A percentile compares a stretch with the other conserved stretches of the same genome.
Conservation (phyloP, 2,888 invertebrate genomes). For the Pyrgus malvae region DNA sequence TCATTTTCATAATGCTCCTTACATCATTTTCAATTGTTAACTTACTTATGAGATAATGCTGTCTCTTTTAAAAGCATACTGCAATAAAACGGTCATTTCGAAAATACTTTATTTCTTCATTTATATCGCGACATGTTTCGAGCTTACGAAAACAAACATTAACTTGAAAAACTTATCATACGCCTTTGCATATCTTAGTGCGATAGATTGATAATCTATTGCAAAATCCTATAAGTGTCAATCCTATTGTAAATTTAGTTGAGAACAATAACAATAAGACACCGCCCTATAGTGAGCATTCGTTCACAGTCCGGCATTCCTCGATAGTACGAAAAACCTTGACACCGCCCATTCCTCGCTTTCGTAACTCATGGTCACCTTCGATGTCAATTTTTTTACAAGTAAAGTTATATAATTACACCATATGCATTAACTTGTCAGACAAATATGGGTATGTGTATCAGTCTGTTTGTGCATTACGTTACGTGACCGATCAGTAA, state of each 20-base stretch:
- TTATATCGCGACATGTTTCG: no score
- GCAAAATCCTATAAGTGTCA: background rate
- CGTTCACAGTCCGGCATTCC: constrained; percentile 31
- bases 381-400: constrained; percentile 46
- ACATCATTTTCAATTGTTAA: no score
- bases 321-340: constrained; percentile 45
- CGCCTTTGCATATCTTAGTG: no score
- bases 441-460: constrained; percentile 21
- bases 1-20: no score
- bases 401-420: constrained; percentile 37
- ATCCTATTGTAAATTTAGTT: background rate
- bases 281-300: background rate
- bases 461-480: constrained; percentile 18
- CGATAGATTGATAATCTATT: background rate
- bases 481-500: constrained; percentile 15
- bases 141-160: no score
- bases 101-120: no score
- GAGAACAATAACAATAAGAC: constrained; percentile 10
- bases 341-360: constrained; percentile 60
- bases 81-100: no score
- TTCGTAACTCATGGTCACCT: constrained; percentile 63
- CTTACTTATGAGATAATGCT: no score
- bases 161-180: no score
- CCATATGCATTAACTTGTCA: constrained; percentile 12
- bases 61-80: no score